Conservation (phyloP, 2,888 invertebrate genomes). For the Siphonodentalium dalli region DNA sequence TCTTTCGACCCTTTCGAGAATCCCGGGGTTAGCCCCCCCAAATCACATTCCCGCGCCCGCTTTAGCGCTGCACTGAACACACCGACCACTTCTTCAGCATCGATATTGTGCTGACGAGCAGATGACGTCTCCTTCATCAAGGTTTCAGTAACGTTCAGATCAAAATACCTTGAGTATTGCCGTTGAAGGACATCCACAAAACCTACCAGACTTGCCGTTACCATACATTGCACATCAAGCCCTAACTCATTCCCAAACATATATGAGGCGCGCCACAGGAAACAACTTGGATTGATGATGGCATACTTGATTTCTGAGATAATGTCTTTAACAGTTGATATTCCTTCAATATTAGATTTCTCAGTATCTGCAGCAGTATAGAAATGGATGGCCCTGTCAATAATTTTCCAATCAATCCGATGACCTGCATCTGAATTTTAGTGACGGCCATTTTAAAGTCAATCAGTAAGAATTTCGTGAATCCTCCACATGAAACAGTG, state of each 20-base stretch:
- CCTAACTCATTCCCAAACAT: too few species aligned
- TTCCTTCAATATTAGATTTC: too few species aligned
- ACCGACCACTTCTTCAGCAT: constrained; percentile 26
- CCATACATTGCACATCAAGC: too few species aligned
- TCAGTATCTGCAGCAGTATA: constrained; percentile 15
- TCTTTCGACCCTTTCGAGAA: too few species aligned
- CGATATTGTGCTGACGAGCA: constrained; percentile 23
- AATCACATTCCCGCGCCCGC: too few species aligned
- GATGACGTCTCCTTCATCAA: constrained; percentile 18
- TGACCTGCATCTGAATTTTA: constrained; percentile 18
- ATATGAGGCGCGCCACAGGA: too few species aligned
- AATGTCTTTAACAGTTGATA: too few species aligned
- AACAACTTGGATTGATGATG: too few species aligned
- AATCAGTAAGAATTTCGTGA: background rate
- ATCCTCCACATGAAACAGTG: constrained; percentile 20
- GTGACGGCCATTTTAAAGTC: constrained; percentile 14
- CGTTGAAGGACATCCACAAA: background rate
- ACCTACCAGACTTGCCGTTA: background rate
- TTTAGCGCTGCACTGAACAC: constrained; percentile 23
- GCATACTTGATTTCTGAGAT: too few species aligned
- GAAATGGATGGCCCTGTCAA: constrained; percentile 17
- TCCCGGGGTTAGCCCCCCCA: too few species aligned
- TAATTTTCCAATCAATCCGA: constrained; percentile 17
- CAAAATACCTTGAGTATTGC: constrained; percentile 1
- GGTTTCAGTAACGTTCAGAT: constrained; percentile 2